Conservation (phyloP, 2,888 invertebrate species). For the Platycheirus albimanus region DNA sequence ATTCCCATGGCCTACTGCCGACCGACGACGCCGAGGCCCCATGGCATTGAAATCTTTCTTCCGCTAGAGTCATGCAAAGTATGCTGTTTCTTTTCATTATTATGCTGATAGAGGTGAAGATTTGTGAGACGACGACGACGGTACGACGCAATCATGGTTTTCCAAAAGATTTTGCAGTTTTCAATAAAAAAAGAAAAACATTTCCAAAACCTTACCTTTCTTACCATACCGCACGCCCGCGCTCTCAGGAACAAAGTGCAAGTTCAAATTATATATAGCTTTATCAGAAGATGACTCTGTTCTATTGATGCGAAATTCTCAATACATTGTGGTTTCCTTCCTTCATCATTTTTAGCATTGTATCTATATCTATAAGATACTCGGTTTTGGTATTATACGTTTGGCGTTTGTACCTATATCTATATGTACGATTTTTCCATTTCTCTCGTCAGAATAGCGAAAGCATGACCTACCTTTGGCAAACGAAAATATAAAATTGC, state of each 20-base stretch:
- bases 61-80: constrained; percentile 39
- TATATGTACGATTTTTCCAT: constrained; percentile 42
- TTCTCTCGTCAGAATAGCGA: constrained; percentile 74
- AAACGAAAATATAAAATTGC: constrained; percentile 74
- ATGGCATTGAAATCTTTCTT: constrained; percentile 64
- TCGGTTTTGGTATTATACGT: constrained; percentile 11
- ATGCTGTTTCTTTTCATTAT: too few relatives aligned
- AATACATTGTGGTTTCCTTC: constrained; percentile 34
- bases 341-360: background rate
- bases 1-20: constrained; percentile 60
- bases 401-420: constrained; percentile 1
- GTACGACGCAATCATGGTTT: too few relatives aligned
- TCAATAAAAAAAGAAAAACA: too few relatives aligned
- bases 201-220: too few relatives aligned
- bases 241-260: constrained; percentile 51
- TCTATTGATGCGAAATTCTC: constrained; percentile 15
- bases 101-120: constrained; percentile 6
- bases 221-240: background rate
- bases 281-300: constrained; percentile 7
- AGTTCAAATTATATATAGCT: constrained; percentile 37
- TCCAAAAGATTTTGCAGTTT: constrained; percentile 34
- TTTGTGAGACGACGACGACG: background rate
- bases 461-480: constrained; percentile 78
- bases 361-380: constrained; percentile 7
- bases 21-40: constrained; percentile 19